These are phyloP conservation scores for Galerucella pusilla DNA, from an alignment of 2,888 invertebrate species.

Conservation along the genomic window DNA sequence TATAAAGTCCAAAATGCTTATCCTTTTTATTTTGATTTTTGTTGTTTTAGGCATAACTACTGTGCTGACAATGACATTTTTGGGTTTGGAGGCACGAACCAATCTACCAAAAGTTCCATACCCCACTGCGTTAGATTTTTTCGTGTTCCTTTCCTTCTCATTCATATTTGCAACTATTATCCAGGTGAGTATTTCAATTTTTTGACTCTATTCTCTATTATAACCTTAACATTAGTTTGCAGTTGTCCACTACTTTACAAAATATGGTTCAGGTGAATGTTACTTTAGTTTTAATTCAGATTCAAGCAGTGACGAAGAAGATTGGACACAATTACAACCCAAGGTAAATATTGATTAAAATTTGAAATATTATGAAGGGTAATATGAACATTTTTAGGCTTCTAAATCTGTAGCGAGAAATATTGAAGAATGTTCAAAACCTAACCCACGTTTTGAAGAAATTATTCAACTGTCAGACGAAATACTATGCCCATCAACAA, in stretches of 20 bases:
- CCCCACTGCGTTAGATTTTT: slow-evolving; percentile 87
- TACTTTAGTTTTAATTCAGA: slow-evolving; percentile 76
- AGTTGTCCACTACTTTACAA: slow-evolving; percentile 88
- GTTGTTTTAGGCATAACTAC: slow-evolving; percentile 77
- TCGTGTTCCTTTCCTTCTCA: slow-evolving; percentile 83
- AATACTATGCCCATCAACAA: slow-evolving; percentile 5
- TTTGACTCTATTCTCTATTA: slow-evolving; percentile 9
- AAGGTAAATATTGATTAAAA: slow-evolving; percentile 33
- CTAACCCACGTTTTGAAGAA: slow-evolving; percentile 27
- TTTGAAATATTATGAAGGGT: background rate
- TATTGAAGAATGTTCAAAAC: slow-evolving; percentile 26
- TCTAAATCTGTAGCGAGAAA: slow-evolving; percentile 27
- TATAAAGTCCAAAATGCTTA: background rate
- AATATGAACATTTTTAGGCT: slow-evolving; percentile 25
- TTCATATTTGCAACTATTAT: slow-evolving; percentile 85
- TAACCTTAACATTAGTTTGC: slow-evolving; percentile 69
- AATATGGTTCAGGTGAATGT: slow-evolving; percentile 83
- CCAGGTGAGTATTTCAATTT: slow-evolving; percentile 65
- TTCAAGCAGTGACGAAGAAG: slow-evolving; percentile 70
- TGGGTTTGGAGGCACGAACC: slow-evolving; percentile 82
- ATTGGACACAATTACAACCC: slow-evolving; percentile 50
- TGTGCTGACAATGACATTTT: slow-evolving; percentile 86
- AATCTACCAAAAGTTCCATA: slow-evolving; percentile 88
- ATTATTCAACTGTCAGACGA: slow-evolving; percentile 26
- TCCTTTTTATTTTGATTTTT: background rate